Evolutionary conservation across 2,113 vertebrate species (phyloP).

Genomic region (Tragelaphus scriptus): DNA sequence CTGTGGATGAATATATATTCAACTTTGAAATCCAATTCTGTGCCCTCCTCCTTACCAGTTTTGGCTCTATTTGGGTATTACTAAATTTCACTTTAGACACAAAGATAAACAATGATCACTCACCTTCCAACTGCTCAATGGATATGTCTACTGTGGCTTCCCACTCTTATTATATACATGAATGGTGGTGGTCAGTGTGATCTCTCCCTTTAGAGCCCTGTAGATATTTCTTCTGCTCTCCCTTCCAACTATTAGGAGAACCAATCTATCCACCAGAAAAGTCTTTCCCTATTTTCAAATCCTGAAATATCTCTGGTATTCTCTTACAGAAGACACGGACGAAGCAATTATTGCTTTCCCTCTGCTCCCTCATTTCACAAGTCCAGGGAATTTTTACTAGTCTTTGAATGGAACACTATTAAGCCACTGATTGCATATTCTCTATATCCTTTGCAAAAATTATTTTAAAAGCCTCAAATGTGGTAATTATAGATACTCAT

Average conservation of each 20-base stretch:
- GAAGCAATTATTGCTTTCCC: background rate
- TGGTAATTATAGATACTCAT: background rate
- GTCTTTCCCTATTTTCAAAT: background rate
- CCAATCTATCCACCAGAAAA: background rate
- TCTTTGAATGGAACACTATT: background rate
- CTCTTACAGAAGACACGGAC: background rate
- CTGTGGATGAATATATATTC: background rate
- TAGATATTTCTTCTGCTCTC: background rate
- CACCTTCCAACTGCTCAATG: background rate
- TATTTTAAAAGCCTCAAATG: background rate
- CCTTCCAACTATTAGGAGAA: background rate
- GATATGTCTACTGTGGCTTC: background rate
- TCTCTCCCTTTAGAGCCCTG: background rate
- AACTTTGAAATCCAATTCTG: background rate
- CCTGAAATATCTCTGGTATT: background rate
- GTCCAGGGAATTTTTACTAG: background rate
- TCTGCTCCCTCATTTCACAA: background rate
- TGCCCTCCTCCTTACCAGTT: background rate
- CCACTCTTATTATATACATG: background rate
- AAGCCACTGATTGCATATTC: background rate
- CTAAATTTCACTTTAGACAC: background rate
- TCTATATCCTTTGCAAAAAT: background rate
- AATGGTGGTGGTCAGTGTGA: background rate
- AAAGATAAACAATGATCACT: background rate
- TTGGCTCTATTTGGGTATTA: background rate